Evolutionary conservation across 2,888 invertebrate genomes (phyloP), one percentile per base, ranked within the genome.

Genomic region (Ennomos quercinarius): DNA sequence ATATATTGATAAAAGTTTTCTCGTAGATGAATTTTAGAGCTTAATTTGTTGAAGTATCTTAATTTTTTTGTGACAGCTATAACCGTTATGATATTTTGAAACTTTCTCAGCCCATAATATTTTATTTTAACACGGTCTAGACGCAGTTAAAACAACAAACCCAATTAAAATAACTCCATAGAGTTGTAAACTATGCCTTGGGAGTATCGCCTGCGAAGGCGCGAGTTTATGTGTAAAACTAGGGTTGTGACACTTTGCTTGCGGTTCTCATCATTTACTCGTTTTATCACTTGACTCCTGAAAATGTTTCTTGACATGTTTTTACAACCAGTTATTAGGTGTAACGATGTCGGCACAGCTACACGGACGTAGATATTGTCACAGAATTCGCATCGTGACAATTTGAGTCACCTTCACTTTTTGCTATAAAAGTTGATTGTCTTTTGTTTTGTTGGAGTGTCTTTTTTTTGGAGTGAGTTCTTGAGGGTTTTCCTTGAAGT

Each of bases 271-370:
- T 61, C 47, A 55, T 51, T 55, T 44, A 48, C 41, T 49, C 41
- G 41, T 49, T 63, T 63, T 63, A 63, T 63, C 57, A 57, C 61
- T 53, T 46, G 42, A 41, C 45, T 52, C 17, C 43, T 56, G 47
- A 51, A 27, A 55, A 54, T 48, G 42, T 55, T 44, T 46, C 38
- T 17, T 46, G 44, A 47, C 50, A 38, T 40, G 53, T 56, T 51
- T 51, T 55, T 55, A 46, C 40, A 45, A 40, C 55, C 27, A 39
- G 57, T 48, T 57, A 59, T 57, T 59, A 58, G 51, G 47, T 45
- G n/a, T 54, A 52, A 63, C 55, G 54, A 44, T 56, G 59, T 49
- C 48, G 51, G 10, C 11, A 39, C 34, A 38, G 41, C 50, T 35
- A 46, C 27, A 27, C 47, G 27, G 27, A 34, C 11, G 9, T n/a